These are phyloP conservation scores for Hylaeus anthracinus DNA, from an alignment of 1,140 invertebrate species.

Conservation along the genomic window DNA sequence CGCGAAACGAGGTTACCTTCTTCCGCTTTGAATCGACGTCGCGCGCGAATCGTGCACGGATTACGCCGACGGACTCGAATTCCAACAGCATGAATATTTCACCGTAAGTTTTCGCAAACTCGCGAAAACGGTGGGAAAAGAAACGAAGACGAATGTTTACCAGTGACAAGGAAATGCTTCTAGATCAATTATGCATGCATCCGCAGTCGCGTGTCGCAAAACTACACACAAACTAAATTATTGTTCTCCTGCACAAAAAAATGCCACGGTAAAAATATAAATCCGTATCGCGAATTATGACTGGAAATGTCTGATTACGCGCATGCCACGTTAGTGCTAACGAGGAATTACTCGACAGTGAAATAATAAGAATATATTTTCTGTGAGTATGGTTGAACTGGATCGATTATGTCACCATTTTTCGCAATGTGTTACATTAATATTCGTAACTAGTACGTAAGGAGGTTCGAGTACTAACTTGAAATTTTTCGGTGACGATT, in stretches of 20 bases:
- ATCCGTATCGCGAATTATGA: not conserved
- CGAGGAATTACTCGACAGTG: no score
- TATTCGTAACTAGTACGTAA: no score
- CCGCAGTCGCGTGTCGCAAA: not conserved
- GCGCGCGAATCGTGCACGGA: slow-evolving; percentile 54
- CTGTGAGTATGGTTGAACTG: no score
- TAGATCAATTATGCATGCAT: slow-evolving; percentile 59
- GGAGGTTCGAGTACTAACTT: no score
- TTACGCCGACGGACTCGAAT: slow-evolving; percentile 53
- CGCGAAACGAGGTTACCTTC: slow-evolving; percentile 59
- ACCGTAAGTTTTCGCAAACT: slow-evolving; percentile 44
- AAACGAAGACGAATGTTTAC: slow-evolving; percentile 43
- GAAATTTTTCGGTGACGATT: no score
- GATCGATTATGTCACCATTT: no score
- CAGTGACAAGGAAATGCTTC: slow-evolving; percentile 58
- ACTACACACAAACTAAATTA: slow-evolving; percentile 14
- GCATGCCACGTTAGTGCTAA: no score
- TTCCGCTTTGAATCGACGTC: slow-evolving; percentile 53
- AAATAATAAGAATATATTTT: no score
- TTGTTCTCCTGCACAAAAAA: not conserved
- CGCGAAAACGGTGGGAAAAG: slow-evolving; percentile 2
- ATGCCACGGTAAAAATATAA: no score
- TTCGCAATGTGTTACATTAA: no score
- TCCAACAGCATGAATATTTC: slow-evolving; percentile 56
- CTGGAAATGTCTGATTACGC: no score